Base-by-base conservation (phyloP, 2,888 invertebrate species). In the Epirrhoe alternata region DNA sequence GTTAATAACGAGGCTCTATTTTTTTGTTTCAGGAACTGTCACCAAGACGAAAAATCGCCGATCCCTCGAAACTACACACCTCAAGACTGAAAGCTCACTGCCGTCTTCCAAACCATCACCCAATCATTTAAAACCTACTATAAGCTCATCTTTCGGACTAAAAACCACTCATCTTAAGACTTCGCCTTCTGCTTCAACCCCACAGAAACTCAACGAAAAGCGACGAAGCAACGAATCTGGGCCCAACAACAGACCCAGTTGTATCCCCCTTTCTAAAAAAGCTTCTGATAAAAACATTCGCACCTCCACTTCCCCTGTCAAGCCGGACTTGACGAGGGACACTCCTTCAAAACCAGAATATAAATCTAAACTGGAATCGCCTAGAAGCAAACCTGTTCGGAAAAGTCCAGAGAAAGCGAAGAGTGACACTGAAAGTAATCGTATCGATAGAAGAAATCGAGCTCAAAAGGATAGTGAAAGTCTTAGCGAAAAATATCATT, bases 401-500 rank as follows among this genome's bases (percentile, higher is more conserved):
- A 88, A 81, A 83, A 89, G 88, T 80, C 89, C 92, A 61, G 92
- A 92, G 60, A 92, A 92, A 84, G 81, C 83, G 52, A 90, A 88
- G 75, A 89, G 87, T 83, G 90, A 89, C 77, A 79, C 85, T 64
- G 92, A 92, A 86, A 86, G 80, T 77, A 85, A 81, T 82, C 87
- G 89, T 80, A 88, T 84, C 77, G 89, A 89, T 79, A 89, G 84
- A 88, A 88, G 84, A 87, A 85, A 89, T 81, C 89, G 90, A 88
- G 88, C 89, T 90, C 92, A 92, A 89, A 93, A 90, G 74, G 87
- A 89, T 86, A 88, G 83, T 86, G 90, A 90, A 87, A 89, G 85
- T 88, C 86, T 86, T 87, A 92, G 85, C 81, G 92, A 90, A 88
- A 93, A 91, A 90, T 90, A 91, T 92, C 90, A 91, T 87, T 83